A percentile compares a stretch with the other conserved stretches of the same genome.
Conservation (phyloP, 1,140 invertebrate genomes). For the Drosophila ercepeae region DNA sequence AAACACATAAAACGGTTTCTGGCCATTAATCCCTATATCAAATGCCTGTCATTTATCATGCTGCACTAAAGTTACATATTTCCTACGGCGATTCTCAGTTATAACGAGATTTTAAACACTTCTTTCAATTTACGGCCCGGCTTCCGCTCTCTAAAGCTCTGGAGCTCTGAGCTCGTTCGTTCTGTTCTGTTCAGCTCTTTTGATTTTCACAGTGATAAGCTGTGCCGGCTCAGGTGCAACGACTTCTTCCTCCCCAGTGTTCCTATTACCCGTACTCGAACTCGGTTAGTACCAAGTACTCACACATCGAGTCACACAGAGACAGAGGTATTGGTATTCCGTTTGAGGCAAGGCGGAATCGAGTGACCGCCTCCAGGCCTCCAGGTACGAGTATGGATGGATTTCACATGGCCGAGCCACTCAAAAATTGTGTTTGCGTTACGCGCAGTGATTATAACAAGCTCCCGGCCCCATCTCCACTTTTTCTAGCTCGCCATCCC, state of each 20-base stretch:
- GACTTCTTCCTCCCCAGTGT: constrained; percentile 43
- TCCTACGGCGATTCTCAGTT: constrained; percentile 22
- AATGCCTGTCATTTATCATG: constrained; percentile 42
- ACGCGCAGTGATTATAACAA: constrained; percentile 78
- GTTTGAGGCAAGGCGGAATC: constrained; percentile 16
- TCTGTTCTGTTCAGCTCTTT: constrained; percentile 10
- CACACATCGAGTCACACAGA: background rate
- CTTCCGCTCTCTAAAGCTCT: constrained; percentile 53
- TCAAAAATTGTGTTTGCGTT: constrained; percentile 80
- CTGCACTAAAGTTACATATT: constrained; percentile 30
- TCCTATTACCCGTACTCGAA: background rate
- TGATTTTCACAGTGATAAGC: constrained; percentile 59
- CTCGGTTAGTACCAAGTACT: constrained; percentile 5
- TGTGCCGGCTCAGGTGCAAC: constrained; percentile 43
- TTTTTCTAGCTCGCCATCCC: constrained; percentile 12
- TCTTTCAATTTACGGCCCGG: constrained; percentile 34
- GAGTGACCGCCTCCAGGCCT: constrained; percentile 49
- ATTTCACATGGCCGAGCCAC: constrained; percentile 72
- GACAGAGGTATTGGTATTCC: background rate
- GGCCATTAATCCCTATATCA: constrained; percentile 47
- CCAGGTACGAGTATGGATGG: constrained; percentile 59
- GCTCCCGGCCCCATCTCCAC: constrained; percentile 18
- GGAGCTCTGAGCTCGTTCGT: constrained; percentile 22
- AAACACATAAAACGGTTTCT: constrained; percentile 32
- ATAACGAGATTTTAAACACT: constrained; percentile 52